phyloP scores from a whole-genome alignment of 1,140 invertebrate species.

The Ctenoplectra terminalis region DNA sequence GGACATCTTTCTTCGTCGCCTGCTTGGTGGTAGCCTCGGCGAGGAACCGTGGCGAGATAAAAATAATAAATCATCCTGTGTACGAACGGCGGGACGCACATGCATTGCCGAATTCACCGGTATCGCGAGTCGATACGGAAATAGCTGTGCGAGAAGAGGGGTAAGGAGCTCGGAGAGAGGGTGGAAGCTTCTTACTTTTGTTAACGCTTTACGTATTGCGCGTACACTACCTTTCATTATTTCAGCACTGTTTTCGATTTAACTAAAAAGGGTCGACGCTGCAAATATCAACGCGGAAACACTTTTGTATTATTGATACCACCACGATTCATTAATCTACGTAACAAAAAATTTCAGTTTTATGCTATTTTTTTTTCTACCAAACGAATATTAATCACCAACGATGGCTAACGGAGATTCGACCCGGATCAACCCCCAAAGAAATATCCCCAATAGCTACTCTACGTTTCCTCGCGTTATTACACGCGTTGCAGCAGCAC shows the following conservation, averaged over 20 bases:
- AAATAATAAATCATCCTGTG: constrained; percentile 79
- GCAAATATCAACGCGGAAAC: too few relatives aligned
- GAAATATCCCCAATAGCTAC: background rate
- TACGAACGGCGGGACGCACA: constrained; percentile 52
- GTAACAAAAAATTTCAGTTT: too few relatives aligned
- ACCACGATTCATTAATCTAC: too few relatives aligned
- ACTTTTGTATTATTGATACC: too few relatives aligned
- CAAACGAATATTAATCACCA: constrained; percentile 10
- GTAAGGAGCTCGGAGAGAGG: background rate
- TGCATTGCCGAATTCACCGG: constrained; percentile 76
- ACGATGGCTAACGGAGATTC: too few relatives aligned
- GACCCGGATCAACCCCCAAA: background rate
- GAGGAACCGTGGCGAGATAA: constrained; percentile 71
- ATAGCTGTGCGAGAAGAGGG: constrained; percentile 64
- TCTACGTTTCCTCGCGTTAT: background rate
- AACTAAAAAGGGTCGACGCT: too few relatives aligned
- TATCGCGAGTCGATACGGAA: constrained; percentile 78
- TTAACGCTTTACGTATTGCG: background rate
- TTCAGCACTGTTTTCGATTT: too few relatives aligned
- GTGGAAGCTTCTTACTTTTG: background rate
- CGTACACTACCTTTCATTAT: background rate
- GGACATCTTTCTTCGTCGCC: constrained; percentile 43
- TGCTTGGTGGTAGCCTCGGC: constrained; percentile 54
- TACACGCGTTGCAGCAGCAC: constrained; percentile 6
- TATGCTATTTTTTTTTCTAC: too few relatives aligned